phyloP scores from a whole-genome alignment of 2,797 vertebrate genomes.

The Heliangelus exortis region DNA sequence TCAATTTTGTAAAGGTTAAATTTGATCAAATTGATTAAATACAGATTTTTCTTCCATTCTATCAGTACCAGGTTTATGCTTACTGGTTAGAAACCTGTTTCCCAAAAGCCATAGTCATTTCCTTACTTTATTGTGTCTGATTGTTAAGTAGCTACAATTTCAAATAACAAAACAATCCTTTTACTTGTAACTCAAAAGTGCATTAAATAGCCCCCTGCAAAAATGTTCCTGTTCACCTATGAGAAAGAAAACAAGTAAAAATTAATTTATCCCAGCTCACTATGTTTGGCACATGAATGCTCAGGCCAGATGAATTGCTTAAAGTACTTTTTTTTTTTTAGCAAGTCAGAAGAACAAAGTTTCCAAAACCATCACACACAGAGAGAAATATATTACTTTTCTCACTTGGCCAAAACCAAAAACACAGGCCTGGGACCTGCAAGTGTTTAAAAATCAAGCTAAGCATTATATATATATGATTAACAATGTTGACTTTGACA shows the following conservation, averaged over 20 bases:
- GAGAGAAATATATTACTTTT: constrained; percentile 8
- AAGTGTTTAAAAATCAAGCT: neutral
- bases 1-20: constrained; percentile 75
- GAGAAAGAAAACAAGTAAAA: neutral
- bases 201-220: neutral
- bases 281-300: neutral
- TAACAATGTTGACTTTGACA: neutral
- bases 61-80: constrained; percentile 45
- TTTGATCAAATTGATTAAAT: constrained; percentile 79
- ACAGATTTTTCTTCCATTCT: constrained; percentile 62
- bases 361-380: neutral
- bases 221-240: neutral
- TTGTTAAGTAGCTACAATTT: constrained; percentile 23
- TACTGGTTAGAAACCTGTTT: constrained; percentile 44
- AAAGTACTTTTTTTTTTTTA: neutral
- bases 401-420: neutral
- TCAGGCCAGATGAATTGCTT: neutral
- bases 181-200: neutral
- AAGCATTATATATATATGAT: neutral
- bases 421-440: neutral
- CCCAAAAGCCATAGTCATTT: constrained; percentile 30
- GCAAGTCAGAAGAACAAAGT: neutral
- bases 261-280: neutral
- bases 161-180: constrained; percentile 11
- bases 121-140: constrained; percentile 15